Evolutionary conservation across 2,888 invertebrate genomes (phyloP).

Genomic region (Thysanoteuthis rhombus): DNA sequence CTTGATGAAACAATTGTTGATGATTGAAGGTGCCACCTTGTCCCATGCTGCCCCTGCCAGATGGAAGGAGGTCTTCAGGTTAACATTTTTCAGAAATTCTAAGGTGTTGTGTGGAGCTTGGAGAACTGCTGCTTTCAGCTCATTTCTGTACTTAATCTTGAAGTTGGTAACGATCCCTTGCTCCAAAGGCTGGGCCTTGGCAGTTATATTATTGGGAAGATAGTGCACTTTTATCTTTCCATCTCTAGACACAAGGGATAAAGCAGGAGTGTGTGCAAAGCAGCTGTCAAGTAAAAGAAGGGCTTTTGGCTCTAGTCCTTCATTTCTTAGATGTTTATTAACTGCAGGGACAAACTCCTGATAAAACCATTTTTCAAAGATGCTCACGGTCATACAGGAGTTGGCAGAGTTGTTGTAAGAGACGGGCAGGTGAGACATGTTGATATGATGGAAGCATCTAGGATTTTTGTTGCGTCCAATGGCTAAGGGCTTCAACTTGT

Average conservation of each 20-base stretch:
- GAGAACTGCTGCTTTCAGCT: background rate
- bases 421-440: background rate
- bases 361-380: background rate
- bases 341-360: background rate
- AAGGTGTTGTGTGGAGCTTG: too few relatives aligned
- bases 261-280: background rate
- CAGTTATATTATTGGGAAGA: background rate
- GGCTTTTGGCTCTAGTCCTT: background rate
- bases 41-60: too few relatives aligned
- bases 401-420: background rate
- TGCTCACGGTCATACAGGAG: background rate
- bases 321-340: background rate
- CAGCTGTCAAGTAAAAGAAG: background rate
- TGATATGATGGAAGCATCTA: background rate
- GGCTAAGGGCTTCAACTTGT: background rate
- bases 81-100: too few relatives aligned
- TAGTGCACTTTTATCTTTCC: background rate
- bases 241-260: background rate
- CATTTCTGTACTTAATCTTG: background rate
- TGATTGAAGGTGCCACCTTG: too few relatives aligned
- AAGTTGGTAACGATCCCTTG: background rate
- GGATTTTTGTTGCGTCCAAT: background rate
- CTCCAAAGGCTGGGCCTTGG: background rate
- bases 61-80: too few relatives aligned
- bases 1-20: too few relatives aligned